Evolutionary conservation across 1,140 invertebrate genomes (phyloP).

Genomic region (Cotesia glomerata): DNA sequence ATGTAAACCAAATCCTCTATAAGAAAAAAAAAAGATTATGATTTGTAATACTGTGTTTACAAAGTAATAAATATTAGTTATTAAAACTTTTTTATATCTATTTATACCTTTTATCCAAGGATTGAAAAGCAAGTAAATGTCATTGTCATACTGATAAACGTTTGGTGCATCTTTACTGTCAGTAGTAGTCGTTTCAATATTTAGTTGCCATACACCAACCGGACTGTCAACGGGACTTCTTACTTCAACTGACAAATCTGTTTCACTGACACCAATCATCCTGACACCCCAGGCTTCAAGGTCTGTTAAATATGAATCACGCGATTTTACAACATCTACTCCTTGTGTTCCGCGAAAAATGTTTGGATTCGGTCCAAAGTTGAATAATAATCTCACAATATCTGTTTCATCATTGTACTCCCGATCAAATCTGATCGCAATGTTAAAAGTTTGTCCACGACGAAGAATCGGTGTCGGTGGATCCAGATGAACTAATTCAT

Average conservation of each 20-base stretch:
- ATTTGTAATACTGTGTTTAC: background rate
- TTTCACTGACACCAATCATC: constrained; percentile 40
- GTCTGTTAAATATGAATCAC: constrained; percentile 45
- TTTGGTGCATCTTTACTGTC: constrained; percentile 40
- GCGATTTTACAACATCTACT: constrained; percentile 43
- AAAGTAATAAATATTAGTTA: too few relatives aligned
- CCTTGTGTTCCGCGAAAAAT: constrained; percentile 51
- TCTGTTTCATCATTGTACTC: constrained; percentile 51
- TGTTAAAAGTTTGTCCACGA: constrained; percentile 64
- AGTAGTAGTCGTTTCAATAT: constrained; percentile 52
- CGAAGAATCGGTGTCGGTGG: constrained; percentile 60
- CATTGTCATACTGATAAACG: constrained; percentile 45
- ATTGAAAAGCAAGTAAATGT: constrained; percentile 82
- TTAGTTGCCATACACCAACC: constrained; percentile 54
- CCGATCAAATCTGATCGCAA: constrained; percentile 63
- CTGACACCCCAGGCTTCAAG: constrained; percentile 56
- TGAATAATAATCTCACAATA: constrained; percentile 53
- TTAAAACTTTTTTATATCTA: too few relatives aligned
- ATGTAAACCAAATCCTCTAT: constrained; percentile 68
- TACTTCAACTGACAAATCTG: constrained; percentile 51
- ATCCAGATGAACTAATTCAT: constrained; percentile 62
- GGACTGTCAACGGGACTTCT: constrained; percentile 57
- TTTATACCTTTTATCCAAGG: constrained; percentile 77
- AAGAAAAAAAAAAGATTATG: background rate
- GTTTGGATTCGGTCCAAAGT: constrained; percentile 55